Conservation (phyloP, 2,888 invertebrate species). For the Eristalis intricaria region DNA sequence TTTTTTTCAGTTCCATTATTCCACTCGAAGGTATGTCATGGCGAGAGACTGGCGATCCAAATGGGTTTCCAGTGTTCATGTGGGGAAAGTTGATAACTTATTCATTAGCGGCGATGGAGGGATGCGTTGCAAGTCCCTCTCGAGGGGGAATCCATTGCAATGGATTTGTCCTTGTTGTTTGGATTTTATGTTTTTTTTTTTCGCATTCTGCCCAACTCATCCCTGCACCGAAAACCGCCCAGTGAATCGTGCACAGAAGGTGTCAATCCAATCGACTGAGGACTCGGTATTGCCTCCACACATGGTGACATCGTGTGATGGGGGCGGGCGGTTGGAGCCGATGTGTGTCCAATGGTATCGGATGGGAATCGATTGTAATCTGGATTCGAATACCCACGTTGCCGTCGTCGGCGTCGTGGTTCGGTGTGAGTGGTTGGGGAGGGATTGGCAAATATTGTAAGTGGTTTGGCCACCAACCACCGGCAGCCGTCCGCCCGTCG, state of each 20-base stretch:
- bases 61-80: slow-evolving; percentile 63
- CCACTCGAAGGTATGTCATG: slow-evolving; percentile 4
- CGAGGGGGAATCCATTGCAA: slow-evolving; percentile 16
- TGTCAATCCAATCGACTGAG: slow-evolving; percentile 58
- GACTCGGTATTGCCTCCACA: slow-evolving; percentile 3
- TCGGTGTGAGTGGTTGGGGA: background rate
- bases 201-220: background rate
- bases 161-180: slow-evolving; percentile 6
- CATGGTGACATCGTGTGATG: background rate
- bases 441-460: slow-evolving; percentile 62
- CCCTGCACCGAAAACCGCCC: slow-evolving; percentile 16
- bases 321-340: background rate
- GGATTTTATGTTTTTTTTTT: background rate
- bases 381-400: background rate
- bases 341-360: slow-evolving; percentile 11
- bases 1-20: background rate
- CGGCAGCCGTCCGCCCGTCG: background rate
- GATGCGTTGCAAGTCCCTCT: slow-evolving; percentile 30
- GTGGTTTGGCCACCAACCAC: slow-evolving; percentile 41
- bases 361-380: slow-evolving; percentile 61
- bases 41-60: slow-evolving; percentile 4
- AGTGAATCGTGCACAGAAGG: slow-evolving; percentile 17
- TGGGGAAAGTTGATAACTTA: slow-evolving; percentile 51
- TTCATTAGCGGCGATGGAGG: slow-evolving; percentile 53
- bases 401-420: too few relatives aligned